These are phyloP conservation scores for Tenthredo scrophulariae DNA, from an alignment of 2,888 invertebrate species.

Conservation along the genomic window DNA sequence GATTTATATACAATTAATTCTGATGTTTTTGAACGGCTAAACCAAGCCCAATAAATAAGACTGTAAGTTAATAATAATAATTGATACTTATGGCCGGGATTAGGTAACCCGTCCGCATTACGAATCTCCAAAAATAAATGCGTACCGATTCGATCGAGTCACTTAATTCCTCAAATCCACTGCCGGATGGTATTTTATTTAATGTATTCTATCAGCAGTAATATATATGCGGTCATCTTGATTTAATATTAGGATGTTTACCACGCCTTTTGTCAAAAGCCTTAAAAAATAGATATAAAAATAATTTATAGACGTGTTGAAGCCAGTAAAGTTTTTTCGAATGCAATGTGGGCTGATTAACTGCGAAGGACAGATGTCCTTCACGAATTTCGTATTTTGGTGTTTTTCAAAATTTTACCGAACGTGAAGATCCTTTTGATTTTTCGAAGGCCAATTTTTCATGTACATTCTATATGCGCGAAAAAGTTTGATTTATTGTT, in stretches of 20 bases:
- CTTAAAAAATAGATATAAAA: no score
- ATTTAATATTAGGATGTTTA: background rate
- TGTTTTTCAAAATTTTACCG: no score
- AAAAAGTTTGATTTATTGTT: background rate
- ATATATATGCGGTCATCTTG: background rate
- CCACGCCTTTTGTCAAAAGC: background rate
- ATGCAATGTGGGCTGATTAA: background rate
- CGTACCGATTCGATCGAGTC: background rate
- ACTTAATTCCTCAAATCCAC: background rate
- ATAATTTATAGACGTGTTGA: background rate
- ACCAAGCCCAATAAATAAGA: no score
- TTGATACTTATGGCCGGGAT: background rate
- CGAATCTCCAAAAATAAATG: conserved; percentile 1
- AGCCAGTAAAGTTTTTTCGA: background rate
- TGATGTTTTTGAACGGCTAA: background rate
- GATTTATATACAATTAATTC: background rate
- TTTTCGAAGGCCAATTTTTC: background rate
- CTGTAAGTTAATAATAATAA: background rate
- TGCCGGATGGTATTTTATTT: background rate
- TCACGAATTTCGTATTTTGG: background rate
- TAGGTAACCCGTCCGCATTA: background rate
- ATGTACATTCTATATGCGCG: background rate
- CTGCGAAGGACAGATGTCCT: background rate
- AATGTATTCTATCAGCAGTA: background rate
- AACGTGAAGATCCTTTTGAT: background rate